These are phyloP conservation scores for Drosophila obscura DNA, from an alignment of 1,140 invertebrate genomes.

Conservation along the genomic window DNA sequence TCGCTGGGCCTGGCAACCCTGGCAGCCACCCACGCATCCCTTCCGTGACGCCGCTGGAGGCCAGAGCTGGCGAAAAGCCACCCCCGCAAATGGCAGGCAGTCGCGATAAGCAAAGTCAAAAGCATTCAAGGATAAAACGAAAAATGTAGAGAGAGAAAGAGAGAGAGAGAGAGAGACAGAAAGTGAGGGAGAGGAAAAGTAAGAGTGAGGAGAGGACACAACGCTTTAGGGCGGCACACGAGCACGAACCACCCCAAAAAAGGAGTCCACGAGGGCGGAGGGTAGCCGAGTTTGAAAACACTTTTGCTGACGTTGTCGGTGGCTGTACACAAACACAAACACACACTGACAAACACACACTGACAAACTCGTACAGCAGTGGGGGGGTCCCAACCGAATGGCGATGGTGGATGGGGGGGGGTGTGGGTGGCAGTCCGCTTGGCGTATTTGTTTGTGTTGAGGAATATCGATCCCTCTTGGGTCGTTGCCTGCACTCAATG, in stretches of 20 bases:
- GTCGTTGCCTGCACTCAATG: constrained; percentile 79
- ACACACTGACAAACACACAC: constrained; percentile 23
- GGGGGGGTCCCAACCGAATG: constrained; percentile 6
- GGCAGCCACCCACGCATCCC: constrained; percentile 4
- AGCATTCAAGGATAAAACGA: constrained; percentile 72
- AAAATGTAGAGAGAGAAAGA: constrained; percentile 35
- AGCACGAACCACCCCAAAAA: constrained; percentile 59
- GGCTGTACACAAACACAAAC: constrained; percentile 38
- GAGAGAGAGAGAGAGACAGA: constrained; percentile 1
- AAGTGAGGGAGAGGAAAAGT: background rate
- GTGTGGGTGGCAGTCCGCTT: background rate
- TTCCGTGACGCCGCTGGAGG: constrained; percentile 57
- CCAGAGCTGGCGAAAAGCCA: constrained; percentile 42
- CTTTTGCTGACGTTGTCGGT: constrained; percentile 76
- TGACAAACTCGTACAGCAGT: constrained; percentile 11
- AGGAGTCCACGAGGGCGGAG: constrained; percentile 30
- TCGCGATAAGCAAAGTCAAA: constrained; percentile 77
- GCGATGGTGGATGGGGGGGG: background rate
- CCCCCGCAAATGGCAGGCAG: constrained; percentile 59
- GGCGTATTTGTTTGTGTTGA: constrained; percentile 33
- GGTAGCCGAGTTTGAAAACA: constrained; percentile 69
- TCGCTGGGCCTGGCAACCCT: constrained; percentile 7
- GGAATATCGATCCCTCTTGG: constrained; percentile 81
- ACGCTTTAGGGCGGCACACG: constrained; percentile 33
- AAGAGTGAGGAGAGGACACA: constrained; percentile 32